Evolutionary conservation across 2,888 invertebrate genomes (phyloP).

Genomic region (Pasiphila rectangulata): DNA sequence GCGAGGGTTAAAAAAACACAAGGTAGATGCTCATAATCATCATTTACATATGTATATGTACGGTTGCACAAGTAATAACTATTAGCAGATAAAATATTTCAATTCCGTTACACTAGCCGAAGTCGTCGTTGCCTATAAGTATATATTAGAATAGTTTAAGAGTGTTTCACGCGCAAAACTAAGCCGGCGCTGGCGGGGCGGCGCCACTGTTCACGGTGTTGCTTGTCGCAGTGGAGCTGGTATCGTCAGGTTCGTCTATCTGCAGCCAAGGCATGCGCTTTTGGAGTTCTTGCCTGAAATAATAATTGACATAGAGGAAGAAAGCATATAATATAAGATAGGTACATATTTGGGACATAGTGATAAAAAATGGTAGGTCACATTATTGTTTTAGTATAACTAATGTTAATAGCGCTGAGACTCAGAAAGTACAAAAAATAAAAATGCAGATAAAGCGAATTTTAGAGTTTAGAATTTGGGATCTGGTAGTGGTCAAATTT

Average conservation of each 20-base stretch:
- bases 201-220: slow-evolving; percentile 63
- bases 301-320: background rate
- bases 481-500: too few species aligned
- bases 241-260: slow-evolving; percentile 83
- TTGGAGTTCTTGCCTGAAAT: slow-evolving; percentile 86
- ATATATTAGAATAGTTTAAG: too few species aligned
- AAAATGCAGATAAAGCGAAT: too few species aligned
- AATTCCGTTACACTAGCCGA: slow-evolving; percentile 32
- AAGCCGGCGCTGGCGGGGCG: slow-evolving; percentile 56
- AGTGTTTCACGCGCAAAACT: slow-evolving; percentile 15
- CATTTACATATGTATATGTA: slow-evolving; percentile 1
- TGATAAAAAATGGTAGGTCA: too few species aligned
- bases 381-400: too few species aligned
- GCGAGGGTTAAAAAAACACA: background rate
- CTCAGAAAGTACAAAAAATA: too few species aligned
- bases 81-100: background rate
- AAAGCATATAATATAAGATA: background rate
- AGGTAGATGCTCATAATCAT: slow-evolving; percentile 2
- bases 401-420: too few species aligned
- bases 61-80: background rate
- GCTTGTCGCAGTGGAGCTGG: slow-evolving; percentile 79
- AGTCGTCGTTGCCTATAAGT: slow-evolving; percentile 4
- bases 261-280: slow-evolving; percentile 90
- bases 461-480: too few species aligned
- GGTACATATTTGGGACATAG: too few species aligned